phyloP scores from a whole-genome alignment of 2,888 invertebrate species.

The Rhagonycha fulva region DNA sequence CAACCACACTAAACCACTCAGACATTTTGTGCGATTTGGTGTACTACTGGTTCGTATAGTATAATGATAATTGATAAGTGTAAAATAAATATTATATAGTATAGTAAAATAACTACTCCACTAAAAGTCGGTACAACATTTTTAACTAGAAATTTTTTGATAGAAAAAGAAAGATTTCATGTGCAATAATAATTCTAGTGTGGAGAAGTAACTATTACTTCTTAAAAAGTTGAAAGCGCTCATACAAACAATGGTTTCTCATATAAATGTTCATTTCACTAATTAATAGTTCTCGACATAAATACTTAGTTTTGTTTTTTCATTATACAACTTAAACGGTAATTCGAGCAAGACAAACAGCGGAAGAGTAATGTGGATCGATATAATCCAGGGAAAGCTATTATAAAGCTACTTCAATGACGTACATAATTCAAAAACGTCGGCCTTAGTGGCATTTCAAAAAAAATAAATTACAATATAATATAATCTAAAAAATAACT shows the following conservation, averaged over 20 bases:
- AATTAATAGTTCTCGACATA: conserved; percentile 9
- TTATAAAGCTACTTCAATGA: conserved; percentile 6
- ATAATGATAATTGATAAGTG: no score
- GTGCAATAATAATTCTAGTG: not conserved
- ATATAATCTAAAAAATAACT: not conserved
- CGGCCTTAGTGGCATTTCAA: not conserved
- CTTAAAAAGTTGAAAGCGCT: not conserved
- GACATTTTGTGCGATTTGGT: not conserved
- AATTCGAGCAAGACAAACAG: conserved; percentile 14
- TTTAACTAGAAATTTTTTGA: not conserved
- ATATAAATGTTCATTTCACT: conserved; percentile 5
- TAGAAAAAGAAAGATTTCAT: not conserved
- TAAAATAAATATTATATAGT: no score
- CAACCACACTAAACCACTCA: no score
- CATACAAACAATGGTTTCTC: not conserved
- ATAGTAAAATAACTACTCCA: not conserved
- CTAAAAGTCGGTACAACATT: not conserved
- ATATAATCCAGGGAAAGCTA: conserved; percentile 26
- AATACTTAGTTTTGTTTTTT: conserved; percentile 11
- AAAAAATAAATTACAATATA: no score
- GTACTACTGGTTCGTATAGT: no score
- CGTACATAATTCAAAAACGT: conserved; percentile 9
- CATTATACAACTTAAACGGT: conserved; percentile 16
- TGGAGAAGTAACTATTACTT: not conserved
- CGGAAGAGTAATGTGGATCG: conserved; percentile 19